phyloP scores from a whole-genome alignment of 1,140 invertebrate species.

The Anastrepha ludens region DNA sequence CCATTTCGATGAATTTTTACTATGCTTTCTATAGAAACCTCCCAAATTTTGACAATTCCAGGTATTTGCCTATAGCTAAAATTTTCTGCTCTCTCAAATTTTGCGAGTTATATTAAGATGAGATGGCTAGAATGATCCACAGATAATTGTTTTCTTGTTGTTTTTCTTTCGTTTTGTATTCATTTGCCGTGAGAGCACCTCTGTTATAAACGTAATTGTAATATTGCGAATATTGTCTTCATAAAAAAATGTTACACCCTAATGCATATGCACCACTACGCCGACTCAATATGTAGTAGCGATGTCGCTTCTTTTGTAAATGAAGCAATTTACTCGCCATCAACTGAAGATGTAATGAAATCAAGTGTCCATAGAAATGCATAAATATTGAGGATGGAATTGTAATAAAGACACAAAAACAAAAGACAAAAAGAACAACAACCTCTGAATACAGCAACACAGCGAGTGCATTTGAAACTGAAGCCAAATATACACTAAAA shows the following conservation, averaged over 20 bases:
- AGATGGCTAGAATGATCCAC: too few species aligned
- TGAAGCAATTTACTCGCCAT: conserved; percentile 49
- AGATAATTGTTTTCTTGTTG: too few species aligned
- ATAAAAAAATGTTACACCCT: background rate
- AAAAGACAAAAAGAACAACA: background rate
- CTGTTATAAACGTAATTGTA: too few species aligned
- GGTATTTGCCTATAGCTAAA: too few species aligned
- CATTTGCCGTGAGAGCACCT: too few species aligned
- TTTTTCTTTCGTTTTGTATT: too few species aligned
- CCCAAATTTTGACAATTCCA: too few species aligned
- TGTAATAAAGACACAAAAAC: conserved; percentile 35
- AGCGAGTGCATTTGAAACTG: conserved; percentile 15
- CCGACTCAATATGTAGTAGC: background rate
- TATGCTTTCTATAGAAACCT: too few species aligned
- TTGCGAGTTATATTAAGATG: too few species aligned
- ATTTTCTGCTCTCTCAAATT: too few species aligned
- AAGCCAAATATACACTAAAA: background rate
- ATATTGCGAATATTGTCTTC: too few species aligned
- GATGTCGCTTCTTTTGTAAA: conserved; percentile 42
- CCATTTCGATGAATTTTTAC: too few species aligned
- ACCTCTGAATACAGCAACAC: background rate
- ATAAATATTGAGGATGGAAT: conserved; percentile 28
- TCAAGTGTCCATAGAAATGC: conserved; percentile 45
- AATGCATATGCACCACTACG: background rate
- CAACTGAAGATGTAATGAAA: conserved; percentile 42